Evolutionary conservation across 1,140 invertebrate species (phyloP).

Genomic region (Vanessa atalanta): DNA sequence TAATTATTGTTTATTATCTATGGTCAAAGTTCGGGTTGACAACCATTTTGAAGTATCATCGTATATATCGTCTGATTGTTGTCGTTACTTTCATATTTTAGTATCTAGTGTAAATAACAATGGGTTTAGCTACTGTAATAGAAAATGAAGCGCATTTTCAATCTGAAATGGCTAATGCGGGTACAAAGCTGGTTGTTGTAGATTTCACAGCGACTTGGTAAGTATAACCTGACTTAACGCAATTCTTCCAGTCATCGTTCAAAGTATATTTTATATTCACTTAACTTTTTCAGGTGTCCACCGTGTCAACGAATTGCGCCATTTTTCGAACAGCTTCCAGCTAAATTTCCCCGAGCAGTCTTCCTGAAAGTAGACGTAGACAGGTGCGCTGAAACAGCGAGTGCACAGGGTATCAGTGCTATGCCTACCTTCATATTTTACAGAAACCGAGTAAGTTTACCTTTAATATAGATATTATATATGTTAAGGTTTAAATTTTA

Average conservation of each 20-base stretch:
- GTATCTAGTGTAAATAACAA: conserved; percentile 42
- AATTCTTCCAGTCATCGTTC: conserved; percentile 59
- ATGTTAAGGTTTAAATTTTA: neutral
- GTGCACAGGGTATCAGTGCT: conserved; percentile 91
- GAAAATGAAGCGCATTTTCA: conserved; percentile 91
- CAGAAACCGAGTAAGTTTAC: conserved; percentile 86
- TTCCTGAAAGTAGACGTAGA: conserved; percentile 98
- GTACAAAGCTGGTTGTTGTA: conserved; percentile 94
- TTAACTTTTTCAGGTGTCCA: conserved; percentile 88
- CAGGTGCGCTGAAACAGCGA: conserved; percentile 92
- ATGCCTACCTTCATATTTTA: conserved; percentile 99
- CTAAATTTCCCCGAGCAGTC: conserved; percentile 92
- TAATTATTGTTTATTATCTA: neutral
- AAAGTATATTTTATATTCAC: conserved; percentile 21
- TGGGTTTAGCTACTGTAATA: conserved; percentile 78
- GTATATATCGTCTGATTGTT: conserved; percentile 29
- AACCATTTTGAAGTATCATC: conserved; percentile 69
- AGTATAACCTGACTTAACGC: conserved; percentile 66
- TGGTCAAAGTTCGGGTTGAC: conserved; percentile 15
- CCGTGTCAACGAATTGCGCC: conserved; percentile 96
- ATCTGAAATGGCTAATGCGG: conserved; percentile 88
- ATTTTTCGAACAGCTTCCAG: conserved; percentile 91
- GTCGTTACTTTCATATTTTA: conserved; percentile 34
- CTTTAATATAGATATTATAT: neutral
- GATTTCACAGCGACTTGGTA: conserved; percentile 96